Evolutionary conservation across 1,140 invertebrate genomes (phyloP).

Genomic region (Drosophila ironensis): DNA sequence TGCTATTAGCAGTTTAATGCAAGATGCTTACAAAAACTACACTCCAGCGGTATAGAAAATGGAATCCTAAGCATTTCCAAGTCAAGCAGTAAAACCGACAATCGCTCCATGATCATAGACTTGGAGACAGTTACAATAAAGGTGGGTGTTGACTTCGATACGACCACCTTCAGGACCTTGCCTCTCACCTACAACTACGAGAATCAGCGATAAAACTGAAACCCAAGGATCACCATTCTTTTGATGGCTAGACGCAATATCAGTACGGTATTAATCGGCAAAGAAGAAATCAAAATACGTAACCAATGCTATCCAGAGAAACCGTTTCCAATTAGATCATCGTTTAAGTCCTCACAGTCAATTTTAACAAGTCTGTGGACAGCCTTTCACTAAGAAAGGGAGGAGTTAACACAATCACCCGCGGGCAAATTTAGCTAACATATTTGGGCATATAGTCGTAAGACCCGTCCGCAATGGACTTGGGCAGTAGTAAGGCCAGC

Average conservation of each 20-base stretch:
- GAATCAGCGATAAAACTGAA: no score
- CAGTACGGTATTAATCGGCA: no score
- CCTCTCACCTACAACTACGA: no score
- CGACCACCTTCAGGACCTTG: not conserved
- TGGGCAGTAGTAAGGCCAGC: not conserved
- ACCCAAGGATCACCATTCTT: no score
- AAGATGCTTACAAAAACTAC: conserved; percentile 1
- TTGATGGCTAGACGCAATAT: no score
- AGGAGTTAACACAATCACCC: not conserved
- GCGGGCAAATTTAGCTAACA: not conserved
- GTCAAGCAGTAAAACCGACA: conserved; percentile 1
- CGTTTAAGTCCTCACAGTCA: no score
- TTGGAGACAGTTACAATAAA: not conserved
- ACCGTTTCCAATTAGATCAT: no score
- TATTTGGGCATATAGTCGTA: not conserved
- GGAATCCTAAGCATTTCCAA: not conserved
- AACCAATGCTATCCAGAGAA: no score
- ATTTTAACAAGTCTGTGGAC: no score
- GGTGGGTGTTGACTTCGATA: no score
- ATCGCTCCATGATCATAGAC: not conserved
- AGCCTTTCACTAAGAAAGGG: no score
- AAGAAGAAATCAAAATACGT: no score
- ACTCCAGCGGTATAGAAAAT: not conserved
- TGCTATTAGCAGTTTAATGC: not conserved
- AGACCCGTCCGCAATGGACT: not conserved